Base-by-base conservation (phyloP, 2,888 invertebrate genomes). In the Brachyopa scutellaris region DNA sequence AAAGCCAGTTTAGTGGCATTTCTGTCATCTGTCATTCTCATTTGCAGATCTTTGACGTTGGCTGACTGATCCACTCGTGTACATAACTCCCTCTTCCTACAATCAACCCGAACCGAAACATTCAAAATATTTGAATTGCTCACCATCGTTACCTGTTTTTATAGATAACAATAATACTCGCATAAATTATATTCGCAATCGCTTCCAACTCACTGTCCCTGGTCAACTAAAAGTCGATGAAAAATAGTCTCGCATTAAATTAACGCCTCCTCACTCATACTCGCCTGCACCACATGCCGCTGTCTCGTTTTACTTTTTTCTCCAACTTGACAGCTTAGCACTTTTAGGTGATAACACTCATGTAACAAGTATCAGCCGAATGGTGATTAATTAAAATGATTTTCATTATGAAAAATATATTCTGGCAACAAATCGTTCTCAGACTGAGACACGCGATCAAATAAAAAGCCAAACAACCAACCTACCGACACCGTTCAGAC, bases 321-420 rank as follows among this genome's bases (percentile, higher is more conserved):
- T 15, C 21, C 76, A 69, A 64, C 61, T 70, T 82, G 82, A 82
- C 82, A 82, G 77, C 59, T 72, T 77, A 82, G 70, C 82, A 82
- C 77, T 62, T 77, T 82, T 45, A 82, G 82, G 77, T 82, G 82
- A 82, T 82, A 82, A 82, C 82, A 26, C 26, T 66, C 77, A 45
- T 82, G 51, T 72, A 77, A 77, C 82, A 77, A 77, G 77, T 61
- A 26, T 40, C 77, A 72, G 40, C 38, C 67, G 67, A 9, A n/a
- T 49, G 64, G 53, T 82, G 82, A 82, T 82, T 82, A 82, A 82
- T 82, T 82, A 77, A 70, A 82, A 77, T 82, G 64, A 77, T 76
- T 82, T 82, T 82, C 70, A 77, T 77, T 77, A 77, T 77, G 66
- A 77, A 82, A 66, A 51, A 23, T 53, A 79, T 59, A 70, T 66